These are phyloP conservation scores for Vimba vimba DNA, from an alignment of 2,113 vertebrate species.

Conservation along the genomic window DNA sequence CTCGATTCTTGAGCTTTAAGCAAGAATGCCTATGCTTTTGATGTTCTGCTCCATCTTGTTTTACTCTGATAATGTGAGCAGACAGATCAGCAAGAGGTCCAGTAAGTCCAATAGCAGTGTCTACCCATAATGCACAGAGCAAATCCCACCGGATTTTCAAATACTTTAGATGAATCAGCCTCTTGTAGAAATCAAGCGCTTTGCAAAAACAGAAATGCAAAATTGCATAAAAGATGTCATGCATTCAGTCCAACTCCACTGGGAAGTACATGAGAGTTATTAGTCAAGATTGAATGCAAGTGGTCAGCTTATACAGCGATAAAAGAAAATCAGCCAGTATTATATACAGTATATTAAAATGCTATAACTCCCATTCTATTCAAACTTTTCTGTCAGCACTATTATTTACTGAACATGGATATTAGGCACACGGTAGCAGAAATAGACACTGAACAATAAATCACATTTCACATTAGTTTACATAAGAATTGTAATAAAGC, in stretches of 20 bases:
- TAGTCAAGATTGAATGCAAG: neutral
- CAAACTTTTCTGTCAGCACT: neutral
- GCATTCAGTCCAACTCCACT: neutral
- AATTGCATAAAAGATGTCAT: neutral
- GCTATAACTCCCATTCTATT: neutral
- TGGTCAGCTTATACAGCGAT: neutral
- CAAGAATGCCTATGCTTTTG: constrained; percentile 34
- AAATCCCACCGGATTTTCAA: neutral
- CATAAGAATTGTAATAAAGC: neutral
- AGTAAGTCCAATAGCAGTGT: neutral
- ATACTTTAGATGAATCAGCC: neutral
- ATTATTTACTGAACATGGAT: neutral
- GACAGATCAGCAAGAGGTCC: constrained; percentile 31
- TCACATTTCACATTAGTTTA: neutral
- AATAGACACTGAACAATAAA: neutral
- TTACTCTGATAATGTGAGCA: constrained; percentile 39
- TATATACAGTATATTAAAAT: neutral
- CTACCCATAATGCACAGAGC: neutral
- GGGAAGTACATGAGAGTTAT: neutral
- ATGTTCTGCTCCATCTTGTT: constrained; percentile 1
- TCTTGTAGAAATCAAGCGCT: neutral
- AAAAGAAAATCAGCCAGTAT: neutral
- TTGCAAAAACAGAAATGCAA: constrained; percentile 9
- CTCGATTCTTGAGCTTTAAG: constrained; percentile 11
- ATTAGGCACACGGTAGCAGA: neutral